These are phyloP conservation scores for Drosophila rubida DNA, from an alignment of 2,888 invertebrate genomes.

Conservation along the genomic window DNA sequence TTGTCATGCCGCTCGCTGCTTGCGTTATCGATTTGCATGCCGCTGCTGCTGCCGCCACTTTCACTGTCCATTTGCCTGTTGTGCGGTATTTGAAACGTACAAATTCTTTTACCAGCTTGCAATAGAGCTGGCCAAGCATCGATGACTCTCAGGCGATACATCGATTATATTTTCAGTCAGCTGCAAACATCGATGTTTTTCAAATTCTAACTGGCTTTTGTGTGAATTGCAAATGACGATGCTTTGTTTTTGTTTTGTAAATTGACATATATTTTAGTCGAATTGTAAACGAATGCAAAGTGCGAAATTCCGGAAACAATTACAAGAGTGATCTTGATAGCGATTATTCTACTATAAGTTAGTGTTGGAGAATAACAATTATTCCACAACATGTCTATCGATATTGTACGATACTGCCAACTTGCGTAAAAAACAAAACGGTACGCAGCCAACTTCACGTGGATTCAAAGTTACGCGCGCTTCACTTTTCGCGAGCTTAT, in stretches of 20 bases:
- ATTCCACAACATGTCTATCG: not conserved
- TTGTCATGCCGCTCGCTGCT: not conserved
- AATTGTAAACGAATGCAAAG: too few relatives aligned
- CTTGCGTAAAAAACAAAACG: not conserved
- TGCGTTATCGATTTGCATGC: slow-evolving; percentile 19
- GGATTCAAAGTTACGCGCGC: slow-evolving; percentile 3
- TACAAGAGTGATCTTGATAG: too few relatives aligned
- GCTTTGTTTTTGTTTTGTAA: not conserved
- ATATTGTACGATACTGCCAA: slow-evolving; percentile 2
- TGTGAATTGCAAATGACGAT: too few relatives aligned
- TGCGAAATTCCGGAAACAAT: too few relatives aligned
- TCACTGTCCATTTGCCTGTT: slow-evolving; percentile 32
- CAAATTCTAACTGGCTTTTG: too few relatives aligned
- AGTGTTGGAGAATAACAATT: too few relatives aligned
- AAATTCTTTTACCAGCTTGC: slow-evolving; percentile 27
- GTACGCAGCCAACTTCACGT: slow-evolving; percentile 30
- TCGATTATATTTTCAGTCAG: not conserved
- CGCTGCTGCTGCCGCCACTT: slow-evolving; percentile 17
- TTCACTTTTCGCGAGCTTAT: not conserved
- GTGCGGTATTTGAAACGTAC: slow-evolving; percentile 2
- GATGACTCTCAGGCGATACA: not conserved
- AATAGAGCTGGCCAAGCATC: slow-evolving; percentile 21
- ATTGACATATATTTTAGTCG: too few relatives aligned
- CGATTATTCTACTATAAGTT: too few relatives aligned
- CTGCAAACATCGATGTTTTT: too few relatives aligned